Base-by-base conservation (phyloP, 2,113 vertebrate genomes). In the Ammodytes marinus region DNA sequence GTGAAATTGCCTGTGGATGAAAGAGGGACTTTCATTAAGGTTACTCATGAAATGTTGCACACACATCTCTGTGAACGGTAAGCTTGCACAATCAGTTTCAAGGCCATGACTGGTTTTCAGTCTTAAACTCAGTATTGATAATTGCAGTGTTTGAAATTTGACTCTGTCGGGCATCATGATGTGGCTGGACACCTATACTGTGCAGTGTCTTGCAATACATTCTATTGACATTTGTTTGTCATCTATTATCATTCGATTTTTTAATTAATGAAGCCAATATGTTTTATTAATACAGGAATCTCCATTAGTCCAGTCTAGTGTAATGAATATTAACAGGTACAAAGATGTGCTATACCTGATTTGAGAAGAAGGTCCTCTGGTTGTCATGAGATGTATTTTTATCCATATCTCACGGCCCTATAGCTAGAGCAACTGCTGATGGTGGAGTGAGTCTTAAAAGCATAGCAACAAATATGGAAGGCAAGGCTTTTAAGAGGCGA, bases 401-500 rank as follows among this genome's bases (percentile, higher is more conserved):
- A 35, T 67, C 45, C 12, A 14, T 35, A 19, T 76, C 7, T 54
- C 12, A 12, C 6, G 59, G 46, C 15, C 13, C 2, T 10, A 19
- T 27, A 27, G 9, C 37, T 11, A 7, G 39, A 55, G 49, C 39
- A 66, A 53, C 12, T 52, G 54, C 67, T 70, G 55, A 5, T 61
- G 55, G 13, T 50, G 35, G 49, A 68, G 53, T 70, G 27, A 27
- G 27, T 27, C 27, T n/a, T 79, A 60, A 80, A 87, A 57, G 53
- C 66, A 46, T 6, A 73, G 42, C 50, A 19, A 47, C 10, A 67
- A 37, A 74, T 82, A 87, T 77, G 27, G 53, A 79, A 57, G 67
- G 66, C 52, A 66, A 79, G 53, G 54, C 75, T 74, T 74, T 74
- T 74, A 49, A 82, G 84, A 82, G 49, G 52, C 65, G 77, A 79